Evolutionary conservation across 1,140 invertebrate species (phyloP).

Genomic region (Probaryconus sp.): DNA sequence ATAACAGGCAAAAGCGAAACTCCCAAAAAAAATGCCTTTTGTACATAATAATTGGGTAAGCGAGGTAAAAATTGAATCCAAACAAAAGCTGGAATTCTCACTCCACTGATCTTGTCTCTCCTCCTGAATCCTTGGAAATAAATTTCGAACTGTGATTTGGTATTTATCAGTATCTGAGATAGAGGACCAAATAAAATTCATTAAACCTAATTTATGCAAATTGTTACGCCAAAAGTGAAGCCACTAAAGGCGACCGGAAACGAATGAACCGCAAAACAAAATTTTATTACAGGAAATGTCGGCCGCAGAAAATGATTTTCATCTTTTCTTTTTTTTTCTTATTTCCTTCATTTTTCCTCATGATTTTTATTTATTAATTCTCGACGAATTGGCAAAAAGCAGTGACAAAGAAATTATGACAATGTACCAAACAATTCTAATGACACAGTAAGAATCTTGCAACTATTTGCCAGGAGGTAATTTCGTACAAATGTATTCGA

Average conservation of each 20-base stretch:
- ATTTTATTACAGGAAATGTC: neutral
- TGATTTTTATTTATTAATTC: too few species aligned
- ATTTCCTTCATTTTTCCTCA: too few species aligned
- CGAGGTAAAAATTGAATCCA: constrained; percentile 14
- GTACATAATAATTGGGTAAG: constrained; percentile 20
- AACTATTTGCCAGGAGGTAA: constrained; percentile 17
- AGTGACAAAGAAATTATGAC: too few species aligned
- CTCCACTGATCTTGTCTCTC: neutral
- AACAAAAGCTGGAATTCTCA: constrained; percentile 15
- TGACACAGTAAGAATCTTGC: neutral
- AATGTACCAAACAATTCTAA: constrained; percentile 18
- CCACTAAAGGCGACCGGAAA: constrained; percentile 7
- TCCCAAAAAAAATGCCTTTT: constrained; percentile 22
- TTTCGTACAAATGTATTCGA: constrained; percentile 17
- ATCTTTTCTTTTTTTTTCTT: too few species aligned
- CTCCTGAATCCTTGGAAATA: constrained; percentile 2
- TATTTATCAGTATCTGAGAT: constrained; percentile 4
- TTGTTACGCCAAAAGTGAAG: constrained; percentile 4
- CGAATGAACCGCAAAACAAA: neutral
- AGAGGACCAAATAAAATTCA: neutral
- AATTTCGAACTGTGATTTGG: constrained; percentile 13
- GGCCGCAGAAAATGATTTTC: too few species aligned
- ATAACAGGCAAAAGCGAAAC: constrained; percentile 15
- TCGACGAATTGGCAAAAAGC: too few species aligned
- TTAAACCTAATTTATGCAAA: constrained; percentile 25